A percentile compares a stretch with the other conserved stretches of the same genome.
These are phyloP conservation scores for Epicampocera succincta DNA, from an alignment of 2,888 invertebrate species.

Conservation along the genomic window DNA sequence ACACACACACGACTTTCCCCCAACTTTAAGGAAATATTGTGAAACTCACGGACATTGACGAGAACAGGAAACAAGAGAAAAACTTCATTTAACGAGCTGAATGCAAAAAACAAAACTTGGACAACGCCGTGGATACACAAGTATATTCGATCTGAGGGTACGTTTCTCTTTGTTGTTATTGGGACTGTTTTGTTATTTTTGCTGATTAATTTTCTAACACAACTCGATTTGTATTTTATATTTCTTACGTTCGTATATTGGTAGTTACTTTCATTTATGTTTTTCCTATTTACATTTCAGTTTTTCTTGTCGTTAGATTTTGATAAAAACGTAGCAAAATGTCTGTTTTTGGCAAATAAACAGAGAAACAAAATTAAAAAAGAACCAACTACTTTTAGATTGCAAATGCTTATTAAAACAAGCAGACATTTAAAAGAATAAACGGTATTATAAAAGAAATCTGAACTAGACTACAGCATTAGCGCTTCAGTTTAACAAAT, in stretches of 20 bases:
- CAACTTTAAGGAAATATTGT: neutral
- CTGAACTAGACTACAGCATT: neutral
- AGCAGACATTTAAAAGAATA: conserved; percentile 32
- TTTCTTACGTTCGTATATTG: conserved; percentile 35
- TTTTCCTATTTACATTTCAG: conserved; percentile 53
- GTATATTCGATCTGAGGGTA: conserved; percentile 49
- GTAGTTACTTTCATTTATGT: conserved; percentile 56
- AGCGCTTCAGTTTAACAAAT: too few relatives aligned
- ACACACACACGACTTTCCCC: conserved; percentile 1
- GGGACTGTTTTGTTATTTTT: conserved; percentile 57
- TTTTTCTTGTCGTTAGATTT: conserved; percentile 34
- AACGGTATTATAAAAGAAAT: neutral
- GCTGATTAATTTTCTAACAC: conserved; percentile 73
- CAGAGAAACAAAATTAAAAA: conserved; percentile 57
- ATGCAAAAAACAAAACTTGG: conserved; percentile 51
- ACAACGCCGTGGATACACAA: conserved; percentile 44
- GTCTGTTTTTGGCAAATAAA: conserved; percentile 73
- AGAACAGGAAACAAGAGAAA: conserved; percentile 39
- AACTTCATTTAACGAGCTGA: conserved; percentile 47
- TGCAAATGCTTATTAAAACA: conserved; percentile 38
- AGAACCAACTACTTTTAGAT: conserved; percentile 48
- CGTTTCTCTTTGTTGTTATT: conserved; percentile 48
- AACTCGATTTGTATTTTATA: conserved; percentile 61
- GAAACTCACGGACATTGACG: conserved; percentile 28
- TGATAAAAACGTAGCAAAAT: conserved; percentile 45